Conservation (phyloP, 2,888 invertebrate species). For the Biston stratarius region DNA sequence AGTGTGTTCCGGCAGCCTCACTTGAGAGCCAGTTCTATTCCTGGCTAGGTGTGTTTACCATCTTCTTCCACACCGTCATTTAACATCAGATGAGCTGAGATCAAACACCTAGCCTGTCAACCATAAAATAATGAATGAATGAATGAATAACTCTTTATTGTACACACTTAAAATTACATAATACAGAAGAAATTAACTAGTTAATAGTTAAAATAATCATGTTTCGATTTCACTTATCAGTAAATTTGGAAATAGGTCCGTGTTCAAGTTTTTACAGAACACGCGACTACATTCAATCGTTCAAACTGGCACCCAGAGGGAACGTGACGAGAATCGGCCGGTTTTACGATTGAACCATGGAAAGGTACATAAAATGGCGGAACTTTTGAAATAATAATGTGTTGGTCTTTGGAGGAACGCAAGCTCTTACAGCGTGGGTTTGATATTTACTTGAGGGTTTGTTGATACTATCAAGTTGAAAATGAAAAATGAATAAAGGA, state of each 20-base stretch:
- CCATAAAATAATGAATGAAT: too few species aligned
- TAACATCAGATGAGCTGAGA: too few species aligned
- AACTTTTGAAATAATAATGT: constrained; percentile 36
- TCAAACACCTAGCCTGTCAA: too few species aligned
- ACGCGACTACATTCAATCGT: constrained; percentile 53
- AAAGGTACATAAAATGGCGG: constrained; percentile 33
- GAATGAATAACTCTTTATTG: too few species aligned
- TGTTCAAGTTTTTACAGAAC: constrained; percentile 43
- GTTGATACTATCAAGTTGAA: constrained; percentile 2
- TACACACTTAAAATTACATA: too few species aligned
- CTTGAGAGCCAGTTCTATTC: too few species aligned
- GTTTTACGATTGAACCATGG: constrained; percentile 55
- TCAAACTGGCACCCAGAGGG: constrained; percentile 47
- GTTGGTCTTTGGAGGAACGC: constrained; percentile 12
- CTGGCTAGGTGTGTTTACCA: too few species aligned
- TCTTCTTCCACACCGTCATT: too few species aligned
- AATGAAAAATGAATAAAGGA: not conserved
- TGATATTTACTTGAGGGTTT: not conserved
- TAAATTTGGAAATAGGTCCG: constrained; percentile 43
- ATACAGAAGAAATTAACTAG: too few species aligned
- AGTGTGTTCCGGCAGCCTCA: too few species aligned
- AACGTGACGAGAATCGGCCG: constrained; percentile 57
- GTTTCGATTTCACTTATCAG: not conserved
- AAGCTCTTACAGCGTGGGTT: constrained; percentile 2
- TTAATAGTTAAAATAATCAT: too few species aligned